A percentile compares a stretch with the other conserved stretches of the same genome.
phyloP scores from a whole-genome alignment of 2,113 vertebrate genomes.

The Halichoeres trimaculatus region DNA sequence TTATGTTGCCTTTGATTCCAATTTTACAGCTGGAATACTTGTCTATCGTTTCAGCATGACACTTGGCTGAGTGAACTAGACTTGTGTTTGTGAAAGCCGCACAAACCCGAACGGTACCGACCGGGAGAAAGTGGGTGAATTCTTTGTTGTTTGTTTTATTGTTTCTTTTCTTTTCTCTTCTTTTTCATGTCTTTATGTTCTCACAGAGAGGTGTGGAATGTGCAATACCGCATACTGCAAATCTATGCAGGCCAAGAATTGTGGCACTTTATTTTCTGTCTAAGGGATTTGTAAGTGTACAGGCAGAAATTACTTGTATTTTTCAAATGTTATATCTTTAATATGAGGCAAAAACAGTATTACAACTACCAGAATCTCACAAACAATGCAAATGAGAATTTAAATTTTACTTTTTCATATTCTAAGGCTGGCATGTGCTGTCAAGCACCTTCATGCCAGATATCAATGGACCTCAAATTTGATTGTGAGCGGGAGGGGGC shows the following conservation, averaged over 20 bases:
- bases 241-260: constrained; percentile 88
- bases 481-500: constrained; percentile 61
- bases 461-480: constrained; percentile 68
- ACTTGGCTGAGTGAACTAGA: constrained; percentile 57
- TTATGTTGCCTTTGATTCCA: constrained; percentile 82
- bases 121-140: constrained; percentile 38
- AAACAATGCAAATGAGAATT: constrained; percentile 72
- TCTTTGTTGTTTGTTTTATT: constrained; percentile 39
- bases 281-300: constrained; percentile 84
- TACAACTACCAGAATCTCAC: constrained; percentile 74
- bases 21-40: constrained; percentile 74
- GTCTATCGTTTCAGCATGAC: constrained; percentile 67
- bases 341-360: constrained; percentile 80
- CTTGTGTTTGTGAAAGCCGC: constrained; percentile 64
- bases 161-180: constrained; percentile 27
- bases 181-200: constrained; percentile 58
- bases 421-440: constrained; percentile 57
- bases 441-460: constrained; percentile 57
- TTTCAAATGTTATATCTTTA: constrained; percentile 85
- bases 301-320: constrained; percentile 85
- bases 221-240: constrained; percentile 85
- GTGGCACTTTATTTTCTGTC: constrained; percentile 86
- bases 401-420: constrained; percentile 71
- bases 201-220: constrained; percentile 78
- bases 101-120: constrained; percentile 57